A percentile compares a stretch with the other conserved stretches of the same genome.
These are phyloP conservation scores for Cepaea nemoralis DNA, from an alignment of 1,140 invertebrate species.

Conservation along the genomic window DNA sequence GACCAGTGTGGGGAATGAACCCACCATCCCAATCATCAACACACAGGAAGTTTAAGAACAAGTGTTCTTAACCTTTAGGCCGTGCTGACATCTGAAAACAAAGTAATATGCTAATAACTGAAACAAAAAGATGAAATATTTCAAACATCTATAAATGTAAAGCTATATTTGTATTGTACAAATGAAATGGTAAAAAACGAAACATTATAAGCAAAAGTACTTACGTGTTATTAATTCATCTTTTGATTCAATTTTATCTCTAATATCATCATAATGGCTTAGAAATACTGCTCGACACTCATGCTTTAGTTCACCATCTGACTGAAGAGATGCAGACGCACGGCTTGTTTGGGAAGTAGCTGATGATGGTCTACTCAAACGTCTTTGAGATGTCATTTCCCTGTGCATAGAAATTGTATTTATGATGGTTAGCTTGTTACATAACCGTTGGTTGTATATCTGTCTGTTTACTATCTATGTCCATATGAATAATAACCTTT, in stretches of 20 bases:
- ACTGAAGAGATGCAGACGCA: constrained; percentile 56
- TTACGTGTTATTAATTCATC: constrained; percentile 53
- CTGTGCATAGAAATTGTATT: no score
- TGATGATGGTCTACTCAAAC: constrained; percentile 47
- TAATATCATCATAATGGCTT: constrained; percentile 58
- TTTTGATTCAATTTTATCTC: constrained; percentile 59
- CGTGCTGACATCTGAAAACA: no score
- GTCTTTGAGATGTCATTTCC: constrained; percentile 41
- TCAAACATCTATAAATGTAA: no score
- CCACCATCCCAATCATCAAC: no score
- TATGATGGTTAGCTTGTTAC: no score
- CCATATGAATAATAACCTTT: no score
- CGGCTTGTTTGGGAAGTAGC: constrained; percentile 46
- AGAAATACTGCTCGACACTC: constrained; percentile 68
- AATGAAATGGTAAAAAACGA: constrained; percentile 6
- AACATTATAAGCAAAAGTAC: not conserved
- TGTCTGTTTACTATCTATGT: no score
- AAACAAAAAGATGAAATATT: no score
- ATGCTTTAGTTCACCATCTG: constrained; percentile 46
- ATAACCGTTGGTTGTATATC: no score
- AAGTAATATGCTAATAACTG: not conserved
- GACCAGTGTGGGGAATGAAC: no score
- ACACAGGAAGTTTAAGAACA: no score
- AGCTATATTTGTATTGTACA: not conserved
- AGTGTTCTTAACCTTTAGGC: no score